Percentiles rank a stretch among this genome's conserved stretches.
Conservation (phyloP, 2,797 vertebrate genomes). For the Microchirus variegatus region DNA sequence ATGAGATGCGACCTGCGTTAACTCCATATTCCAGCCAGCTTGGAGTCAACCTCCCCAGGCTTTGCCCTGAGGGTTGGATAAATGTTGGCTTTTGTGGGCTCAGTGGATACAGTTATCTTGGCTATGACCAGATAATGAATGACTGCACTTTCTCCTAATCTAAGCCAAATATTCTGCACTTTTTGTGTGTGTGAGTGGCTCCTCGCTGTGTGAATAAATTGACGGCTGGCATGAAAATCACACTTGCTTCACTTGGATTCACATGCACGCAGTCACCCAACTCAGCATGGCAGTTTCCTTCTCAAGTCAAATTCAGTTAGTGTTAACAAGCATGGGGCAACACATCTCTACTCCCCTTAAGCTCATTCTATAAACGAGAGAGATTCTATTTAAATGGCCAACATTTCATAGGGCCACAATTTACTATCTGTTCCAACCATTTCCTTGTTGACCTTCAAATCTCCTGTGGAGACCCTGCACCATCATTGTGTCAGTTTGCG, state of each 20-base stretch:
- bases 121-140: constrained; percentile 59
- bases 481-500: constrained; percentile 64
- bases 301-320: constrained; percentile 60
- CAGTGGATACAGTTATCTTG: constrained; percentile 55
- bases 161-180: constrained; percentile 42
- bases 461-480: constrained; percentile 62
- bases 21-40: constrained; percentile 50
- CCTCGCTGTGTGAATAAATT: constrained; percentile 32
- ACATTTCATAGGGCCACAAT: constrained; percentile 35
- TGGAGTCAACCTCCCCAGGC: constrained; percentile 51
- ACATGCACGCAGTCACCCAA: constrained; percentile 55
- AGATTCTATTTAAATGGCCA: constrained; percentile 49
- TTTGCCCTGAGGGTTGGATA: constrained; percentile 63
- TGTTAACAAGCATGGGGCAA: constrained; percentile 65
- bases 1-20: constrained; percentile 59
- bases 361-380: constrained; percentile 35
- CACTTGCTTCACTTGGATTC: constrained; percentile 56
- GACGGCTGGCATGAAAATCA: constrained; percentile 50
- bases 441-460: constrained; percentile 75
- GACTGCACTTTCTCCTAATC: constrained; percentile 43
- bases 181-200: constrained; percentile 12
- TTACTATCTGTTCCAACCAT: constrained; percentile 60
- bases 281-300: constrained; percentile 57
- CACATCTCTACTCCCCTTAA: constrained; percentile 41
- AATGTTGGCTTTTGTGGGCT: constrained; percentile 69